Conservation (phyloP, 2,888 invertebrate species). For the Volucella inflata region DNA sequence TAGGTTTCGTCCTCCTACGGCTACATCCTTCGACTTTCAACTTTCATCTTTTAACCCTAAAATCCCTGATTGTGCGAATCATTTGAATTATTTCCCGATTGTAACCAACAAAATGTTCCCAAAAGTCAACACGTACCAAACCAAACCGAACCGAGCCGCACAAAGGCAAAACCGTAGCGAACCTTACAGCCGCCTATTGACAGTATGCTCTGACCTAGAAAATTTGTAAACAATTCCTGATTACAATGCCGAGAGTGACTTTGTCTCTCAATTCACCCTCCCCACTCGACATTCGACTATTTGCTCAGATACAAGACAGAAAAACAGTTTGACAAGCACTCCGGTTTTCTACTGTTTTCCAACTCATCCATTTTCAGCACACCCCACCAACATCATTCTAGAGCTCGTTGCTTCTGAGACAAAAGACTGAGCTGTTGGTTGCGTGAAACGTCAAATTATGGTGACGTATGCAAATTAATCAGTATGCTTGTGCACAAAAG, state of each 20-base stretch:
- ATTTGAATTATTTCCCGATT: slow-evolving; percentile 70
- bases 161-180: background rate
- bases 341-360: slow-evolving; percentile 14
- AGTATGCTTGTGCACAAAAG: slow-evolving; percentile 72
- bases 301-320: slow-evolving; percentile 60
- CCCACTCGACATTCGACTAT: slow-evolving; percentile 31
- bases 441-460: slow-evolving; percentile 76
- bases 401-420: slow-evolving; percentile 31
- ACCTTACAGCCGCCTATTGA: slow-evolving; percentile 55
- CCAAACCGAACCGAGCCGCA: too few relatives aligned
- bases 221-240: slow-evolving; percentile 75
- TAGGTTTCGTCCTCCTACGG: background rate
- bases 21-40: background rate
- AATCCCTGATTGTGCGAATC: slow-evolving; percentile 39
- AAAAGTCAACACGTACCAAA: slow-evolving; percentile 62
- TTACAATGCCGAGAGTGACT: slow-evolving; percentile 66
- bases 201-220: slow-evolving; percentile 70
- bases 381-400: slow-evolving; percentile 17
- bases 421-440: slow-evolving; percentile 52
- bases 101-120: slow-evolving; percentile 48
- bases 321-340: slow-evolving; percentile 71
- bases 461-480: slow-evolving; percentile 76
- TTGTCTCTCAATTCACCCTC: slow-evolving; percentile 21
- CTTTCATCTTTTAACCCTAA: slow-evolving; percentile 5
- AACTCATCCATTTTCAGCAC: background rate